These are phyloP conservation scores for Paradoxurus hermaphroditus DNA, from an alignment of 2,113 vertebrate species.

Conservation along the genomic window DNA sequence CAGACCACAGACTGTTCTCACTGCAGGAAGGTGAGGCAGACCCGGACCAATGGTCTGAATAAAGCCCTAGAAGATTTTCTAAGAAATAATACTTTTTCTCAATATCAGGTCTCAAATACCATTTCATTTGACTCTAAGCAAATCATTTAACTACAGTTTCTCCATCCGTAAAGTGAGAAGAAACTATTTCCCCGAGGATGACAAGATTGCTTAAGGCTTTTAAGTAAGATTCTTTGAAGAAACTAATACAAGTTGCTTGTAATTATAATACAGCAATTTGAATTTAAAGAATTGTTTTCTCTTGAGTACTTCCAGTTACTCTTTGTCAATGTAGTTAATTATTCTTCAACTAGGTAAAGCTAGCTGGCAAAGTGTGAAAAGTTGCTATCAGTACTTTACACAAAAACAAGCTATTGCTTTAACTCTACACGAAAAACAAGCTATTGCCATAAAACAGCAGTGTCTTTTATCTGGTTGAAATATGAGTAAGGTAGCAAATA, in stretches of 20 bases:
- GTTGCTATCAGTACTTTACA: background rate
- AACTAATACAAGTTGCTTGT: slow-evolving; percentile 35
- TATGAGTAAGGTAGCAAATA: slow-evolving; percentile 41
- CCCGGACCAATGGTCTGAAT: background rate
- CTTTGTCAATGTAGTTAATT: slow-evolving; percentile 37
- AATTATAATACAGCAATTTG: slow-evolving; percentile 54
- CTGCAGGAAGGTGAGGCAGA: background rate
- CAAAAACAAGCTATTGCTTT: background rate
- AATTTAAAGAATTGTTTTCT: slow-evolving; percentile 46
- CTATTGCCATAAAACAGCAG: background rate
- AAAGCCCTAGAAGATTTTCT: background rate
- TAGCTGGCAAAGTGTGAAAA: slow-evolving; percentile 1
- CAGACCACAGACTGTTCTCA: background rate
- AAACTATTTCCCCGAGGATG: background rate
- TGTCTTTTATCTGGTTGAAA: slow-evolving; percentile 23
- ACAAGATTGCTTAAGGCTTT: slow-evolving; percentile 18
- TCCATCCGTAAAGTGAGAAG: slow-evolving; percentile 14
- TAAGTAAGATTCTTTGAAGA: slow-evolving; percentile 59
- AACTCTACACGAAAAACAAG: background rate
- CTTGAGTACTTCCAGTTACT: slow-evolving; percentile 26
- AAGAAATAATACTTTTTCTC: background rate
- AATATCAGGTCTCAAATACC: background rate
- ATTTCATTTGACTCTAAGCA: slow-evolving; percentile 47
- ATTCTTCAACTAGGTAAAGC: slow-evolving; percentile 43
- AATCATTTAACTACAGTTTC: slow-evolving; percentile 51